A percentile compares a stretch with the other conserved stretches of the same genome.
Conservation (phyloP, 2,797 vertebrate genomes). For the Rhinatrema bivittatum region DNA sequence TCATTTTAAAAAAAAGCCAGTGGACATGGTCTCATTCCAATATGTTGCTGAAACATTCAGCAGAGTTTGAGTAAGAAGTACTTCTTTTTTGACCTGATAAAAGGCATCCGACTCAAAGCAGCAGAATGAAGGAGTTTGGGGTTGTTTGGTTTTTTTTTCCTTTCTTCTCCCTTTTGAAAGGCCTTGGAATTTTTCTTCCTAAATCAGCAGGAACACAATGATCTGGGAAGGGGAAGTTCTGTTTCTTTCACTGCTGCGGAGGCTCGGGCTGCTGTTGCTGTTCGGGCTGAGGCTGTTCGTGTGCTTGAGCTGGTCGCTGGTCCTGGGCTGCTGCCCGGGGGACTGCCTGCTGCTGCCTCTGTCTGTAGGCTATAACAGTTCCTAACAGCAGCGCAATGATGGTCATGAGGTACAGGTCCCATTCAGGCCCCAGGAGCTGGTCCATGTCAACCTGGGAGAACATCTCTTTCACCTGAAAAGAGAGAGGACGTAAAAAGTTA, state of each 20-base stretch:
- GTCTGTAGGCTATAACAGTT: constrained; percentile 92
- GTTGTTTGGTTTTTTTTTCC: no score
- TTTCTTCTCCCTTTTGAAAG: no score
- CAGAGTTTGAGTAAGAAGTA: constrained; percentile 49
- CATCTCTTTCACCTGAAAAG: constrained; percentile 74
- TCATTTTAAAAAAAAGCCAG: no score
- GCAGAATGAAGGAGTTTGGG: constrained; percentile 49
- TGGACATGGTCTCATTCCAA: no score
- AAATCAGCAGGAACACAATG: no score
- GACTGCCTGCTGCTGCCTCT: constrained; percentile 88
- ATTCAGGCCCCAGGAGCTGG: constrained; percentile 91
- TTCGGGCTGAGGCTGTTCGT: constrained; percentile 49
- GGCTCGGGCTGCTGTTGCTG: constrained; percentile 39
- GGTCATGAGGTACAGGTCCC: constrained; percentile 99
- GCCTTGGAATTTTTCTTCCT: no score
- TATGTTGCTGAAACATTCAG: constrained; percentile 60
- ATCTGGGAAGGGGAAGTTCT: no score
- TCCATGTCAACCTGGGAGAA: constrained; percentile 87
- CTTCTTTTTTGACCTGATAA: constrained; percentile 65
- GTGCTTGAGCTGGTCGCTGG: constrained; percentile 47
- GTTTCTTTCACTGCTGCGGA: constrained; percentile 46
- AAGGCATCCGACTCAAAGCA: constrained; percentile 60
- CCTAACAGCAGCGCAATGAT: constrained; percentile 90
- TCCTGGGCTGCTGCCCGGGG: constrained; percentile 46
- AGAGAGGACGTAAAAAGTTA: neutral